A percentile compares a stretch with the other conserved stretches of the same genome.
These are phyloP conservation scores for Bombus confusus DNA, from an alignment of 1,140 invertebrate genomes.

Conservation along the genomic window DNA sequence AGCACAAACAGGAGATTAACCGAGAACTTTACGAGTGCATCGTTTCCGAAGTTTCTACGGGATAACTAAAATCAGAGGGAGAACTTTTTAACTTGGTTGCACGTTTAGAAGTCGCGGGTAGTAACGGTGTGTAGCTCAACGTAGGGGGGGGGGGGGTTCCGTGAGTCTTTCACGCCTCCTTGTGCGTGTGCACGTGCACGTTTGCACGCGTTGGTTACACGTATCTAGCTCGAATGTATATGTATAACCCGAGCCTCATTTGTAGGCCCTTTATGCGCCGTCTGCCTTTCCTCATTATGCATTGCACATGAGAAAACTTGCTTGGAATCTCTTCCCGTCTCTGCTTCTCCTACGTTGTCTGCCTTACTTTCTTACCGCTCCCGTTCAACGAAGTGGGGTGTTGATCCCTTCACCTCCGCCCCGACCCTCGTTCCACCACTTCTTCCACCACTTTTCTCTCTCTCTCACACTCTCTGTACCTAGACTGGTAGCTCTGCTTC, in stretches of 20 bases:
- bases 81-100: slow-evolving; percentile 40
- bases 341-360: slow-evolving; percentile 28
- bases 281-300: slow-evolving; percentile 82
- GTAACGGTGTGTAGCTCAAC: slow-evolving; percentile 12
- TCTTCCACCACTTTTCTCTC: neutral
- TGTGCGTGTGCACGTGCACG: neutral
- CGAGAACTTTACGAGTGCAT: slow-evolving; percentile 42
- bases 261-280: slow-evolving; percentile 80
- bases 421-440: neutral
- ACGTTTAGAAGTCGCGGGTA: slow-evolving; percentile 27
- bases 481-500: slow-evolving; percentile 76
- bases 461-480: slow-evolving; percentile 18
- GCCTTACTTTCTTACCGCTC: slow-evolving; percentile 30
- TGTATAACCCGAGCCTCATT: slow-evolving; percentile 77
- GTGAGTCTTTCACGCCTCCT: slow-evolving; percentile 17
- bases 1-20: slow-evolving; percentile 33
- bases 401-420: slow-evolving; percentile 36
- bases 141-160: neutral
- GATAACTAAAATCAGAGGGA: slow-evolving; percentile 40
- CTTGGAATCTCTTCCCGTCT: slow-evolving; percentile 68
- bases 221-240: slow-evolving; percentile 44
- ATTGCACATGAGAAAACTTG: slow-evolving; percentile 83
- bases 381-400: slow-evolving; percentile 55
- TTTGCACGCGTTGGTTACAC: slow-evolving; percentile 13
- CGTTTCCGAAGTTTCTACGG: slow-evolving; percentile 27